Base-by-base conservation (phyloP, 2,113 vertebrate genomes). In the Neogale vison region DNA sequence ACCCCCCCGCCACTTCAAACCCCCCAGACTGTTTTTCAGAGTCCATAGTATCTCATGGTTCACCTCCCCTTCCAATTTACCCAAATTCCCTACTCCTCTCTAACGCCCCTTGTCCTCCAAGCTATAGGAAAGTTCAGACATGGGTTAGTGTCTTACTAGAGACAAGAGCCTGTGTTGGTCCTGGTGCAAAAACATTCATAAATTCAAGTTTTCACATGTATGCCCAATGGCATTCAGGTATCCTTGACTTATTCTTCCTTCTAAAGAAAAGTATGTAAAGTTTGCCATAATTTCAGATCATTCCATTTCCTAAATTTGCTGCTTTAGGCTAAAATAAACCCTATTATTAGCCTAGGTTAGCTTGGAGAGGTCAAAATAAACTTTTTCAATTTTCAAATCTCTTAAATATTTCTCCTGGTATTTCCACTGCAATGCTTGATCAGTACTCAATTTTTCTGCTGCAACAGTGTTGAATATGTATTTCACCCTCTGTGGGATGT, bases 191-290 rank as follows among this genome's bases (percentile, higher is more conserved):
- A 82, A 74, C 23, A 77, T 90, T 77, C n/a, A 86, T 39, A 90
- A 96, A 85, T 47, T 88, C 85, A 84, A 94, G 76, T 93, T 94
- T 87, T 69, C 76, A 69, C 74, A 93, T 47, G 39, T 63, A 52
- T 63, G 42, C 57, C 23, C 69, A 85, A 39, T 76, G 26, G 26
- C 52, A 71, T 55, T 29, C 8, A 85, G 45, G 6, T 77, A 77
- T 42, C 67, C 57, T 87, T 20, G 20, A 96, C 14, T 94, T 82
- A 80, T 63, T 86, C 39, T 95, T 74, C 65, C 71, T 86, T 50
- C 59, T 80, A 26, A 88, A 84, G 57, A 57, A 88, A 90, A 67
- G 8, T 14, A 55, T 36, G 72, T 21, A 84, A 88, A 72, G 12
- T 77, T 23, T 6, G 88, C 80, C 31, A 26, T 72, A 76, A 84